These are phyloP conservation scores for Scotopteryx bipunctaria DNA, from an alignment of 2,888 invertebrate species.

Conservation along the genomic window DNA sequence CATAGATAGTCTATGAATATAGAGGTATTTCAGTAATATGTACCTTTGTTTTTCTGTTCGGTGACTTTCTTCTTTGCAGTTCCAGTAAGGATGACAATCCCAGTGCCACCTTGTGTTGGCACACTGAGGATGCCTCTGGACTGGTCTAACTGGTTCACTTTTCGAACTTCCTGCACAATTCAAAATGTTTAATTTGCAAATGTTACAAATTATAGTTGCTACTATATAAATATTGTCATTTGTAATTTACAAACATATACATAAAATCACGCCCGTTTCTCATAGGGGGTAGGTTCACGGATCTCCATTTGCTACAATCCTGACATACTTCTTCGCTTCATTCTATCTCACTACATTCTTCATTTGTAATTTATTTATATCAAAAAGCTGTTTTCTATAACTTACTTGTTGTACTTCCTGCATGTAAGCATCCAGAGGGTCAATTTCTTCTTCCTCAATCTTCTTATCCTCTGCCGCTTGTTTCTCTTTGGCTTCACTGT, in stretches of 20 bases:
- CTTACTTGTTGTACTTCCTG: conserved; percentile 87
- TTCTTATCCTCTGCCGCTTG: conserved; percentile 69
- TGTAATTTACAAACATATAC: too few relatives aligned
- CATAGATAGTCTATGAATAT: too few relatives aligned
- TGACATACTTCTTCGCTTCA: too few relatives aligned
- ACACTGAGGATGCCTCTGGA: conserved; percentile 77
- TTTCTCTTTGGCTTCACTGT: conserved; percentile 72
- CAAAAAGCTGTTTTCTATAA: background rate
- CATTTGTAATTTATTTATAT: too few relatives aligned
- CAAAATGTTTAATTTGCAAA: background rate
- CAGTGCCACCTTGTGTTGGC: conserved; percentile 74
- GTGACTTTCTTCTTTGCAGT: conserved; percentile 91
- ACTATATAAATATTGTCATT: too few relatives aligned
- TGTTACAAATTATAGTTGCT: too few relatives aligned
- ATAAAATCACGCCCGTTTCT: too few relatives aligned
- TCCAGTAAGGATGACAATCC: conserved; percentile 92
- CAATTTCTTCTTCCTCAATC: conserved; percentile 90
- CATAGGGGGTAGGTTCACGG: too few relatives aligned
- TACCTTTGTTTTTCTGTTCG: conserved; percentile 88
- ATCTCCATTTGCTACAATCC: too few relatives aligned
- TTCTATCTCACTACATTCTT: too few relatives aligned
- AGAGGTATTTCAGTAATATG: too few relatives aligned
- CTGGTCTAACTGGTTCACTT: conserved; percentile 89
- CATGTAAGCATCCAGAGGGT: conserved; percentile 99
- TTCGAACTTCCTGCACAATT: conserved; percentile 89